Conservation (phyloP, 2,888 invertebrate species). For the Macrosiphum euphorbiae region DNA sequence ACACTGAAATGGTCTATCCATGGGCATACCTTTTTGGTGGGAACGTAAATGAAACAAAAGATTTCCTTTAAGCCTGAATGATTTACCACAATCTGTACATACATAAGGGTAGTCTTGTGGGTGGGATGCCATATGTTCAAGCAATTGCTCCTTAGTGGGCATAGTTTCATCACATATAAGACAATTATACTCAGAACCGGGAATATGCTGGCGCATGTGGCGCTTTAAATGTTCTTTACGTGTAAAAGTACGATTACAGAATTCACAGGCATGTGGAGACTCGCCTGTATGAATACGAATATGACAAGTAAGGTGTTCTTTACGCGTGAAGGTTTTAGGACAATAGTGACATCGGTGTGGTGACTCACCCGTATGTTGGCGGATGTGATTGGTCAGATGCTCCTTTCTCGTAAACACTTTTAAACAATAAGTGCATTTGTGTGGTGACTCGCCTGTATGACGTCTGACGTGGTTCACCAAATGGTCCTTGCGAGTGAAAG, state of each 20-base stretch:
- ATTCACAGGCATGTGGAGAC: constrained; percentile 82
- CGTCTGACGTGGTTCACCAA: constrained; percentile 89
- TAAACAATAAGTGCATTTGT: constrained; percentile 88
- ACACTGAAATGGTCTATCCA: constrained; percentile 80
- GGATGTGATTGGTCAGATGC: constrained; percentile 69
- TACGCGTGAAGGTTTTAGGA: constrained; percentile 87
- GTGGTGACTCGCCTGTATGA: constrained; percentile 89
- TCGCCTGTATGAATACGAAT: constrained; percentile 77
- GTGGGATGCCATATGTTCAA: constrained; percentile 83
- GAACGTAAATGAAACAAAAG: constrained; percentile 88
- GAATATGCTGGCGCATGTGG: constrained; percentile 85
- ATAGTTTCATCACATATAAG: constrained; percentile 82
- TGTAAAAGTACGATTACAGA: constrained; percentile 89
- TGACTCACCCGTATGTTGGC: constrained; percentile 72
- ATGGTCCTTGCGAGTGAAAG: constrained; percentile 90
- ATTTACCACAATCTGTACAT: constrained; percentile 72
- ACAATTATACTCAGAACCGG: constrained; percentile 83
- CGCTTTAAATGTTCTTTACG: constrained; percentile 88
- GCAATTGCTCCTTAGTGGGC: constrained; percentile 81
- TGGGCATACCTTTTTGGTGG: constrained; percentile 82
- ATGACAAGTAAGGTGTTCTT: constrained; percentile 89
- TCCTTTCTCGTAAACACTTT: constrained; percentile 70
- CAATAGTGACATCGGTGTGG: constrained; percentile 81
- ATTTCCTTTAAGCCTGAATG: constrained; percentile 69
- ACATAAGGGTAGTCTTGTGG: constrained; percentile 86